Conservation (phyloP, 2,113 vertebrate species). For the Pundamilia nyererei region DNA sequence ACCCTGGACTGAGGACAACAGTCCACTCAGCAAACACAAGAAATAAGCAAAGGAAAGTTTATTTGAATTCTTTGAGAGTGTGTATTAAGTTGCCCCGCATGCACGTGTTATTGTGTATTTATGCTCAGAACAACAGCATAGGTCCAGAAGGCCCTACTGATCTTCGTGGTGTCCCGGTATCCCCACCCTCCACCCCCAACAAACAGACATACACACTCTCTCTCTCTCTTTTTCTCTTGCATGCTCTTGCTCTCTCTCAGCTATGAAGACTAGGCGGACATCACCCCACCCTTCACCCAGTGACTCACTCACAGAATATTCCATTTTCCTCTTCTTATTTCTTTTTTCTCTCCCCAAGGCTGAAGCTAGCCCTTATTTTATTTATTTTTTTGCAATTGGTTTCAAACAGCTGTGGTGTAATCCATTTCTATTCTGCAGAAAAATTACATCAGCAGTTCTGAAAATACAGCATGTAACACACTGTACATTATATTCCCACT, state of each 20-base stretch:
- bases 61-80: background rate
- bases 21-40: background rate
- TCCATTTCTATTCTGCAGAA: background rate
- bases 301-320: constrained; percentile 68
- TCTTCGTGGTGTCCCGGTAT: constrained; percentile 24
- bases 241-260: background rate
- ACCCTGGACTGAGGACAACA: constrained; percentile 6
- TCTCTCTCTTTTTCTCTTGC: background rate
- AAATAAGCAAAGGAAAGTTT: background rate
- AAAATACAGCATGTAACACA: background rate
- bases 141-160: constrained; percentile 60
- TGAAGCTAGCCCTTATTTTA: constrained; percentile 30
- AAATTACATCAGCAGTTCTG: background rate
- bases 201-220: background rate
- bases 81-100: background rate
- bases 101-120: background rate
- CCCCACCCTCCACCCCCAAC: background rate
- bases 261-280: constrained; percentile 45
- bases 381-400: background rate
- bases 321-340: constrained; percentile 41
- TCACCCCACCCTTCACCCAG: constrained; percentile 37
- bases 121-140: constrained; percentile 28
- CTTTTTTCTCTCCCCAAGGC: constrained; percentile 33
- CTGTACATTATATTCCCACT: background rate
- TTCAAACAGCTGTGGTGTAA: constrained; percentile 40